These are phyloP conservation scores for Malurus melanocephalus DNA, from an alignment of 2,113 vertebrate genomes.

Conservation along the genomic window DNA sequence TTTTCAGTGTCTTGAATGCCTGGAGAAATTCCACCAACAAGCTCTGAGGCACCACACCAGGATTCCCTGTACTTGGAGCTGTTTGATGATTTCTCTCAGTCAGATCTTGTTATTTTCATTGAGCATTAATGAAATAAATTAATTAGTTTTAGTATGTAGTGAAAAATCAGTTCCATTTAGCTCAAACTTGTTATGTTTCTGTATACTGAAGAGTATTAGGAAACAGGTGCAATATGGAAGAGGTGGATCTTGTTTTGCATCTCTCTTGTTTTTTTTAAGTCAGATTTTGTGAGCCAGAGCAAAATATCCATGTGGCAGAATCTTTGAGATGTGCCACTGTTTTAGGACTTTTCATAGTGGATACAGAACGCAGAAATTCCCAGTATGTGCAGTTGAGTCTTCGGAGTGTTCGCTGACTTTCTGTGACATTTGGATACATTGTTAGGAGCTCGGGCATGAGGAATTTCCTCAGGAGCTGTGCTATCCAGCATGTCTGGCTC, in stretches of 20 bases:
- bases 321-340: neutral
- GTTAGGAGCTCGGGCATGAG: neutral
- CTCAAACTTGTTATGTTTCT: neutral
- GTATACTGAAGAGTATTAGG: neutral
- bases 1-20: neutral
- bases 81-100: neutral
- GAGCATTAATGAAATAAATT: neutral
- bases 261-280: neutral
- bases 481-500: neutral
- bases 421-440: conserved; percentile 34
- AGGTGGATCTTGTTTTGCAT: neutral
- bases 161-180: neutral
- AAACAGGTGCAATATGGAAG: neutral
- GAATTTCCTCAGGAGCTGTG: conserved; percentile 32
- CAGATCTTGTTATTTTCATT: neutral
- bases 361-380: neutral
- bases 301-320: neutral
- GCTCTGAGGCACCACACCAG: neutral
- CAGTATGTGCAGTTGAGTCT: neutral
- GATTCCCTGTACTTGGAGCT: neutral
- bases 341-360: neutral
- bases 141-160: neutral
- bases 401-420: neutral
- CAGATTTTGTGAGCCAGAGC: neutral
- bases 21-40: neutral